Conservation (phyloP, 1,140 invertebrate genomes). For the Drosophila azteca region DNA sequence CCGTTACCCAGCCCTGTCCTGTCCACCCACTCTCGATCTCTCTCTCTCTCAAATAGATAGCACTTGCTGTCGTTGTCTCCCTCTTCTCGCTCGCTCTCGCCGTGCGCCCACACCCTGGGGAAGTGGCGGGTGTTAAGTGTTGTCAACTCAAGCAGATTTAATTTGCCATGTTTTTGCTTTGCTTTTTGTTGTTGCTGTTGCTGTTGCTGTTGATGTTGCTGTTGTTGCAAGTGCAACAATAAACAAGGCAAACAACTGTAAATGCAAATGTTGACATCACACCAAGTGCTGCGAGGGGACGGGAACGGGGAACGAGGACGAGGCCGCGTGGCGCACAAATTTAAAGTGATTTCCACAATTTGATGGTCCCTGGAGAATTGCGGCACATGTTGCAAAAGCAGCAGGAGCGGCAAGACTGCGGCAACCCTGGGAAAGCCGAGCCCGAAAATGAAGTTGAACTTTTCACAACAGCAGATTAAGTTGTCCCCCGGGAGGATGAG, state of each 20-base stretch:
- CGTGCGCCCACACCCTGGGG: not conserved
- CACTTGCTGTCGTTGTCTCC: no score
- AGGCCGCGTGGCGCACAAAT: conserved; percentile 55
- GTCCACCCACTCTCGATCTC: not conserved
- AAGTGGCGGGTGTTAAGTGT: conserved; percentile 65
- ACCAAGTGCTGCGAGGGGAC: conserved; percentile 28
- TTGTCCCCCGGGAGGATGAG: conserved; percentile 64
- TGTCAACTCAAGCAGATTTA: conserved; percentile 82
- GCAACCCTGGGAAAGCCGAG: conserved; percentile 61
- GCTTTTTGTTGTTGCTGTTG: conserved; percentile 28
- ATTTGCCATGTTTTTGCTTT: conserved; percentile 76
- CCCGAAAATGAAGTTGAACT: conserved; percentile 51
- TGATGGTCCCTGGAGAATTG: conserved; percentile 74
- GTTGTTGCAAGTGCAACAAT: conserved; percentile 65
- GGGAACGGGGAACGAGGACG: not conserved
- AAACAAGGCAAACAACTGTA: conserved; percentile 73
- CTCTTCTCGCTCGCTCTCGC: not conserved
- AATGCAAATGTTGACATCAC: conserved; percentile 80
- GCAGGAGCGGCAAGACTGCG: not conserved
- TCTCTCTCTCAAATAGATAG: no score
- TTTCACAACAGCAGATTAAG: conserved; percentile 81
- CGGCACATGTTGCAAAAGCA: conserved; percentile 60
- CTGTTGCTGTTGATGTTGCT: conserved; percentile 21
- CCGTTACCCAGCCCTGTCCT: conserved; percentile 15
- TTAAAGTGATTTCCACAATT: conserved; percentile 58